phyloP scores from a whole-genome alignment of 2,888 invertebrate species.

The Cheilosia urbana region DNA sequence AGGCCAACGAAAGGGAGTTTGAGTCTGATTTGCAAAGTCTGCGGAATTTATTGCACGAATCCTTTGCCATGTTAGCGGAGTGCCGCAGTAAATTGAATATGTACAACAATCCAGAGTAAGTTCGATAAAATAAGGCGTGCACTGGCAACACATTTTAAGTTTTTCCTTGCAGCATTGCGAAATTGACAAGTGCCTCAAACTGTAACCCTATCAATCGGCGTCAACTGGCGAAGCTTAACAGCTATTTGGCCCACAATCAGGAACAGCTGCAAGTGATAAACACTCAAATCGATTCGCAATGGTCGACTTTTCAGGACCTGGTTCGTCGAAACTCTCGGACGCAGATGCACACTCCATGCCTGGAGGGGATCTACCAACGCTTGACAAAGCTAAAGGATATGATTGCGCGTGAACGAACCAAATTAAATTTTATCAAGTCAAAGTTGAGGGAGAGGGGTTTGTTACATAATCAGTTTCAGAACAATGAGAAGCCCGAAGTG shows the following conservation, averaged over 20 bases:
- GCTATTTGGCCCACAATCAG: constrained; percentile 89
- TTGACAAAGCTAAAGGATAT: constrained; percentile 90
- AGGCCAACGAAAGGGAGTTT: constrained; percentile 87
- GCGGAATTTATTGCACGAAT: constrained; percentile 84
- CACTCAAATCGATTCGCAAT: constrained; percentile 90
- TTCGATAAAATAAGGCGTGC: background rate
- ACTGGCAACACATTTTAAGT: background rate
- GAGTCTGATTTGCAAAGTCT: constrained; percentile 86
- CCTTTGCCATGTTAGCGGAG: constrained; percentile 83
- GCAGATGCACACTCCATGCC: constrained; percentile 85
- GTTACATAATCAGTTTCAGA: constrained; percentile 66
- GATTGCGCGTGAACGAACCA: constrained; percentile 86
- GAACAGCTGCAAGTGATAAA: constrained; percentile 90
- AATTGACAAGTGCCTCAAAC: constrained; percentile 78
- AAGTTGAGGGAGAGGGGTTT: constrained; percentile 80
- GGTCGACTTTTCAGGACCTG: constrained; percentile 87
- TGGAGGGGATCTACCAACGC: constrained; percentile 92
- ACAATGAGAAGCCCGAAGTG: constrained; percentile 73
- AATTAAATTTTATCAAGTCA: constrained; percentile 82
- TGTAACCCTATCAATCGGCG: constrained; percentile 83
- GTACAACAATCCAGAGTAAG: constrained; percentile 82
- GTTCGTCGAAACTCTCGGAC: constrained; percentile 83
- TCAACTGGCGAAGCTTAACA: constrained; percentile 88
- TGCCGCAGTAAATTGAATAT: constrained; percentile 82
- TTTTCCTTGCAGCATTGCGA: constrained; percentile 78